Conservation (phyloP, 2,797 vertebrate genomes). For the Falco novaeseelandiae region DNA sequence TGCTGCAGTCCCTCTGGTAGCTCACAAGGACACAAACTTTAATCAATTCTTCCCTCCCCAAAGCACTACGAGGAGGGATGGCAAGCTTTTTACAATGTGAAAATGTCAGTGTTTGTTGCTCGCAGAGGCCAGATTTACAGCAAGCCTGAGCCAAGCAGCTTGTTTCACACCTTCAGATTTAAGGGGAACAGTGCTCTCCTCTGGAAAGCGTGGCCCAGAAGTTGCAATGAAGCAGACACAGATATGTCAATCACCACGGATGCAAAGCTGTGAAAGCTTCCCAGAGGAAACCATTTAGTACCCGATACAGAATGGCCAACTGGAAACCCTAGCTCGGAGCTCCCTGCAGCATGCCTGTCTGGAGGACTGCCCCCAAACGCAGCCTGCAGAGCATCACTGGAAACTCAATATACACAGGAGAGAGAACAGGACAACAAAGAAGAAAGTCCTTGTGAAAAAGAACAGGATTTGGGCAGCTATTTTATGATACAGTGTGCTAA, state of each 20-base stretch:
- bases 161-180: slow-evolving; percentile 48
- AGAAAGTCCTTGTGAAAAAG: not conserved
- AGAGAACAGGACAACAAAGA: not conserved
- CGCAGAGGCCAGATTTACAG: slow-evolving; percentile 43
- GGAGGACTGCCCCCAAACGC: not conserved
- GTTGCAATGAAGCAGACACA: slow-evolving; percentile 25
- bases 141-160: slow-evolving; percentile 41
- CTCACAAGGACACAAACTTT: not conserved
- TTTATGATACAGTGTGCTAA: not conserved
- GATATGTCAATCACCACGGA: not conserved
- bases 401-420: not conserved
- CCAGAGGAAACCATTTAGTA: not conserved
- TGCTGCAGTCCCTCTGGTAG: not conserved
- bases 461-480: not conserved
- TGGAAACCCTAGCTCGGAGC: not conserved
- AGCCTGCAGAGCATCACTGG: not conserved
- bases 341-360: not conserved
- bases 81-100: not conserved
- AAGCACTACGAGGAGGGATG: not conserved
- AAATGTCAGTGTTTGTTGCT: slow-evolving; percentile 32
- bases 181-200: slow-evolving; percentile 39
- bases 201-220: slow-evolving; percentile 8
- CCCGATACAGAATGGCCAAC: not conserved
- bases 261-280: not conserved
- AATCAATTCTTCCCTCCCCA: not conserved